Percentiles rank a stretch among this genome's conserved stretches.
Conservation (phyloP, 2,888 invertebrate genomes). For the Megalurothrips usitatus region DNA sequence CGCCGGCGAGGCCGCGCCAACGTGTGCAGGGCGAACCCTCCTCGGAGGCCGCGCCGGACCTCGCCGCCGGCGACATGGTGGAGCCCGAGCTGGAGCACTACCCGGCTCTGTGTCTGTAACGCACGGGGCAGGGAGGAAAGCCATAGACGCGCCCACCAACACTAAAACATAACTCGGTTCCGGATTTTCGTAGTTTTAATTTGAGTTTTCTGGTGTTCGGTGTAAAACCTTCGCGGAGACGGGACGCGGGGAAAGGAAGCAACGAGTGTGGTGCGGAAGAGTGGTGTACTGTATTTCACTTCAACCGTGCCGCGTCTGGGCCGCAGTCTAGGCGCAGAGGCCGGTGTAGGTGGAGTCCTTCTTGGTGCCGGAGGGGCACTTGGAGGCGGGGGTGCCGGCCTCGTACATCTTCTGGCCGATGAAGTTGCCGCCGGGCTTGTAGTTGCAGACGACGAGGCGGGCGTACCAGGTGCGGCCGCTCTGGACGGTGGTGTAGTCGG, state of each 20-base stretch:
- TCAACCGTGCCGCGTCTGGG: neutral
- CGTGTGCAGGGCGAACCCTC: too few species aligned
- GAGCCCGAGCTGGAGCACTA: neutral
- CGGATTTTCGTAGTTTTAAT: neutral
- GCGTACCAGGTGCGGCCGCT: neutral
- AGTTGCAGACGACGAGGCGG: constrained; percentile 44
- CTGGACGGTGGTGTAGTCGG: constrained; percentile 7
- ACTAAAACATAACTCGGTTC: too few species aligned
- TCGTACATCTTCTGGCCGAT: constrained; percentile 27
- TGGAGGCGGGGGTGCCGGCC: constrained; percentile 26
- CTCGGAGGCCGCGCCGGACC: too few species aligned
- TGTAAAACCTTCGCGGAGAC: neutral
- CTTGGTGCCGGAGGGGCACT: constrained; percentile 29
- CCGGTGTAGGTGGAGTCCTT: constrained; percentile 21
- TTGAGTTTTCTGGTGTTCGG: neutral
- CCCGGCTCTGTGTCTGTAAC: neutral
- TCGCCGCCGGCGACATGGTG: neutral
- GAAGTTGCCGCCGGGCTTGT: constrained; percentile 45
- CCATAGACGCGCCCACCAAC: too few species aligned
- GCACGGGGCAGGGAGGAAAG: neutral
- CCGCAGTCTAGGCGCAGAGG: constrained; percentile 15
- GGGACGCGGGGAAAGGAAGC: too few species aligned
- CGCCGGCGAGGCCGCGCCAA: neutral
- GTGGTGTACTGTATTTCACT: too few species aligned
- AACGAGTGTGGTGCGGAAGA: too few species aligned